A percentile compares a stretch with the other conserved stretches of the same genome.
These are phyloP conservation scores for Platygyra sinensis DNA, from an alignment of 64 coral and sea anemone species.

Conservation along the genomic window DNA sequence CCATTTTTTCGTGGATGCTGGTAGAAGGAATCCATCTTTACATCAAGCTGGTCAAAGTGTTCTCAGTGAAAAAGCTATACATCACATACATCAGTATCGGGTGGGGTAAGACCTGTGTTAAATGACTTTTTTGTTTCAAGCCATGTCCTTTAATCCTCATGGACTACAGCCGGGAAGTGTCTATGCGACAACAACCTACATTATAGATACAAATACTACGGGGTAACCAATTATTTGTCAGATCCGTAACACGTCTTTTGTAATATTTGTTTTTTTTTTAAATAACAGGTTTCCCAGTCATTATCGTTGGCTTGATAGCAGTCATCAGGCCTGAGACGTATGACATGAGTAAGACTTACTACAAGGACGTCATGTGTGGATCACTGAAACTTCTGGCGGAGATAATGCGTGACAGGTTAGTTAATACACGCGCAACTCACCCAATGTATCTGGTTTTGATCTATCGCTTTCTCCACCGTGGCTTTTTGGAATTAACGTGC, in stretches of 20 bases:
- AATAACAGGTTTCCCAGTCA: not conserved
- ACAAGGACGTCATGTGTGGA: conserved; percentile 34
- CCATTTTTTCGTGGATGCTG: conserved; percentile 71
- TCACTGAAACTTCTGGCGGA: conserved; percentile 22
- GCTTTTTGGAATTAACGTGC: too few relatives aligned
- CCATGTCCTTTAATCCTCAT: too few relatives aligned
- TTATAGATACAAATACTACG: too few relatives aligned
- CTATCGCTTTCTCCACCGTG: too few relatives aligned
- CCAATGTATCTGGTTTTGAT: too few relatives aligned
- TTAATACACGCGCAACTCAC: not conserved
- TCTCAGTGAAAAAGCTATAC: conserved; percentile 52
- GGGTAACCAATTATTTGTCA: not conserved
- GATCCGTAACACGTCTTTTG: not conserved
- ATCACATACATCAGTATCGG: conserved; percentile 64
- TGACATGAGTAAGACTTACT: conserved; percentile 33
- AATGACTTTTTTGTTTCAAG: too few relatives aligned
- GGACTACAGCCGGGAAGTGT: too few relatives aligned
- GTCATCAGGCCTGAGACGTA: conserved; percentile 25
- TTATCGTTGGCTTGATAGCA: conserved; percentile 31
- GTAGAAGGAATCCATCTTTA: conserved; percentile 80
- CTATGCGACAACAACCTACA: too few relatives aligned
- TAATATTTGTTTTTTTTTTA: not conserved
- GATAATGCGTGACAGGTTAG: conserved; percentile 26
- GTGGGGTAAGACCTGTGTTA: conserved; percentile 60
- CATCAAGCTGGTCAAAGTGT: conserved; percentile 77